A percentile compares a stretch with the other conserved stretches of the same genome.
Conservation (phyloP, 1,140 invertebrate species). For the Triops longicaudatus region DNA sequence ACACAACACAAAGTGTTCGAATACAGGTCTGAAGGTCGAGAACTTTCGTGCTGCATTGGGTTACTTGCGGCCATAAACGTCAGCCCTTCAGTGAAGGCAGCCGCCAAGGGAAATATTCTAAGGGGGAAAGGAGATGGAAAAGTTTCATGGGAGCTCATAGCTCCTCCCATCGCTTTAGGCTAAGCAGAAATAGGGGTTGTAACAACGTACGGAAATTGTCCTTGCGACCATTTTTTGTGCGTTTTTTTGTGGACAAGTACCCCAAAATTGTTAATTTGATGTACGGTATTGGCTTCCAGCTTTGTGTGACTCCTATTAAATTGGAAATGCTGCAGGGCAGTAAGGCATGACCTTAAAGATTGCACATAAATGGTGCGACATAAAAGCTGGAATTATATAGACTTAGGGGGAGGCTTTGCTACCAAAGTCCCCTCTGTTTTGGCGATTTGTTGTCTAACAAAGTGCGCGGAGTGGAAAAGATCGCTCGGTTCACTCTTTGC, state of each 20-base stretch:
- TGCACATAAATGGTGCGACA: neutral
- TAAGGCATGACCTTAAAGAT: neutral
- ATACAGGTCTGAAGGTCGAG: neutral
- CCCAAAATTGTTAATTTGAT: too few relatives aligned
- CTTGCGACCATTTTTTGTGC: neutral
- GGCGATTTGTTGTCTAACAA: neutral
- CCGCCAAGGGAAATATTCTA: slow-evolving; percentile 1
- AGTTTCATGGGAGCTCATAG: neutral
- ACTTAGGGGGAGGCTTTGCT: neutral
- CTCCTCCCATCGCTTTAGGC: neutral
- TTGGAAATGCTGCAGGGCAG: too few relatives aligned
- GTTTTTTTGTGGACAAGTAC: neutral
- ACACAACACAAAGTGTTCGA: neutral
- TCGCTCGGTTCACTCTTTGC: neutral
- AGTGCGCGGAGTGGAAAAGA: neutral
- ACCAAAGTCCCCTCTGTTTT: neutral
- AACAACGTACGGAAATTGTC: neutral
- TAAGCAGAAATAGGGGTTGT: neutral
- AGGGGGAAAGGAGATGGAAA: neutral
- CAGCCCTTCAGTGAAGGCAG: neutral
- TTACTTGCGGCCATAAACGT: neutral
- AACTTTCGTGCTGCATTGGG: neutral
- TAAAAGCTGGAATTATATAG: neutral
- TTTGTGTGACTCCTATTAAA: too few relatives aligned
- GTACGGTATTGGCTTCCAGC: too few relatives aligned